Base-by-base conservation (phyloP, 1,140 invertebrate species). In the Zeugodacus cucurbitae region DNA sequence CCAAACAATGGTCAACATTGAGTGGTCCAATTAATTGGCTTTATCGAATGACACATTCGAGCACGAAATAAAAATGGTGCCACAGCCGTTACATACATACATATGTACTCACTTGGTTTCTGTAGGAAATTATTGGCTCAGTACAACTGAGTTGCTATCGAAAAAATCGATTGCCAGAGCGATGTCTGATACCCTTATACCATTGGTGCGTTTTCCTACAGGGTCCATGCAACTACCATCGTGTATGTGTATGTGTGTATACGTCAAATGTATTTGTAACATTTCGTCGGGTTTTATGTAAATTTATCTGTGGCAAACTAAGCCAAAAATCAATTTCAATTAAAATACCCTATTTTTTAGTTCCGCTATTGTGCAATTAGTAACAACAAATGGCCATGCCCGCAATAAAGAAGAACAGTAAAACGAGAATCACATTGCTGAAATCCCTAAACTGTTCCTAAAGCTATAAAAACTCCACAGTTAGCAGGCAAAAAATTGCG, bases 241-340 rank as follows among this genome's bases (percentile, higher is more conserved):
- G 20, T 37, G 62, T 32, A 67, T 32, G n/a, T 59, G 32, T 0
- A 34, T 14, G 32, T 0, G 67, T 14, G 6, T 17, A 20, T 70
- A 6, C 11, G 34, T 5, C 34, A 44, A 17, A 82, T 82, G 26
- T 82, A 48, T 82, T 3, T 48, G 41, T 54, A 8, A 11, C 37
- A 48, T 48, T 48, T 48, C 20, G 41, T 82, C 44, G 34, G 44
- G 74, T 44, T 82, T 82, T 82, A 82, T 82, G 37, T 54, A 82
- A 82, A 82, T 54, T 82, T 82, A 82, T 82, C 41, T 54, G 74
- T n/a, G 41, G 74, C 74, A 26, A 82, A 54, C 41, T 82, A 82
- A 82, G 74, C 74, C 74, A 82, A 82, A 82, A 82, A 82, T 48
- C 74, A 82, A 82, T 82, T 82, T 82, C 41, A 44, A 82, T 82